Percentiles rank a stretch among this genome's conserved stretches.
These are phyloP conservation scores for Eucidaris tribuloides DNA, from an alignment of 35 echinoderm and acorn worm genomes.

Conservation along the genomic window DNA sequence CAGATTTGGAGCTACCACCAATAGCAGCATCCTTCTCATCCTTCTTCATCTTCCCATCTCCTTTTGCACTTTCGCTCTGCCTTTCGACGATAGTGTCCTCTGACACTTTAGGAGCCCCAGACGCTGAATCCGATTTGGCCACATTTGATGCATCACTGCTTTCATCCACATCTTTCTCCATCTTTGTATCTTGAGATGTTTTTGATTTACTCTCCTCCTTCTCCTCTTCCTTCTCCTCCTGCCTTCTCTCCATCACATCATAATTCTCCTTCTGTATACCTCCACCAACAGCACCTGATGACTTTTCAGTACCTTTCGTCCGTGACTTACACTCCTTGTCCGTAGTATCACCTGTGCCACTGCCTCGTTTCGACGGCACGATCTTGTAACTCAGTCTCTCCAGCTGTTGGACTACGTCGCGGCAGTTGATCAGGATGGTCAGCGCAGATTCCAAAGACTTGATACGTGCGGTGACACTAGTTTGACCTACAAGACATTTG, in stretches of 20 bases:
- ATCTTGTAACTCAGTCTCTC: conserved; percentile 10
- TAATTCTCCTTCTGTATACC: not conserved
- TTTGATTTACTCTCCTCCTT: not conserved
- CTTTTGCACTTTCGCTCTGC: not conserved
- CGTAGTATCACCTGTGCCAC: not conserved
- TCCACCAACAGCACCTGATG: not conserved
- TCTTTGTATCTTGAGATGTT: too few species aligned
- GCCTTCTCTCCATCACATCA: not conserved
- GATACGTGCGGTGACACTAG: conserved; percentile 12
- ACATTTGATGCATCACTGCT: not conserved
- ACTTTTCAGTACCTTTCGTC: not conserved
- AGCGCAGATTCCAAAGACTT: conserved; percentile 42
- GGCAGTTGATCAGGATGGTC: conserved; percentile 20
- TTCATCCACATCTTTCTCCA: not conserved
- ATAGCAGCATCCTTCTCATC: not conserved
- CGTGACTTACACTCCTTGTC: not conserved
- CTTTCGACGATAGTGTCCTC: not conserved
- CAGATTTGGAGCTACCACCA: not conserved
- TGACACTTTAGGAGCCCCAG: not conserved
- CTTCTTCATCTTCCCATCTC: not conserved
- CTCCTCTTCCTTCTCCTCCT: not conserved
- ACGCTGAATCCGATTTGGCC: not conserved
- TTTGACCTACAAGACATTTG: conserved; percentile 48
- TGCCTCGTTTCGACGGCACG: not conserved
- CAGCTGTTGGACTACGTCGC: not conserved